Evolutionary conservation across 2,888 invertebrate genomes (phyloP), one percentile per base, ranked within the genome.

Genomic region (Rhagonycha fulva): DNA sequence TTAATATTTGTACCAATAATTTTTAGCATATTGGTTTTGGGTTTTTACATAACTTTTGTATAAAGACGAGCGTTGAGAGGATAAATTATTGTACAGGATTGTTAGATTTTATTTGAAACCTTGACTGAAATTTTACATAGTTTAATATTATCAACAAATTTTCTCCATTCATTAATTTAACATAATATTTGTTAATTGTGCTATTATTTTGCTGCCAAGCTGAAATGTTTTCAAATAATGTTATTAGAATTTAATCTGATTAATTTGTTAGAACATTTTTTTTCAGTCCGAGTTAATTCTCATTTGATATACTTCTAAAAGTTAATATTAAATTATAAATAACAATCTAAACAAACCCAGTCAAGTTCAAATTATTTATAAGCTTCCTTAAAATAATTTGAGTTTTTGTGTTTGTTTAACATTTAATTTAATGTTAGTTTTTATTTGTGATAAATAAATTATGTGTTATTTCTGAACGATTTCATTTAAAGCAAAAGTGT

Each of bases 101-200:
- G 63, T 71, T 75, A 67, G 47, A 47, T 5, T 47, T 47, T 47
- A 47, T 47, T 47, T 47, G 47, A 62, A 76, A 76, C 71, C 60
- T 78, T 75, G 71, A 72, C 62, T 77, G 79, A 75, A 79, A 77
- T 79, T 79, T 77, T 79, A 77, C 76, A 78, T 78, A 75, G 32
- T 47, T 76, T 67, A 75, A 72, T 77, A 72, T 75, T 72, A 75
- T 76, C 71, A 70, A 30, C 62, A 68, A 72, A 62, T 73, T 70
- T 68, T 74, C 67, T 70, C 69, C 68, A 76, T 75, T 24, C 23
- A 67, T 72, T 68, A 68, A 70, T 68, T 75, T 32, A 11, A 30
- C 12, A 32, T 12, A 19, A 19, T 32, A 12, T 32, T 32, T 12
- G 32, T 32, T 32, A 19, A 19, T 19, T 19, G 19, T 19, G 19